phyloP scores from a whole-genome alignment of 2,113 vertebrate genomes.

The Menura novaehollandiae region DNA sequence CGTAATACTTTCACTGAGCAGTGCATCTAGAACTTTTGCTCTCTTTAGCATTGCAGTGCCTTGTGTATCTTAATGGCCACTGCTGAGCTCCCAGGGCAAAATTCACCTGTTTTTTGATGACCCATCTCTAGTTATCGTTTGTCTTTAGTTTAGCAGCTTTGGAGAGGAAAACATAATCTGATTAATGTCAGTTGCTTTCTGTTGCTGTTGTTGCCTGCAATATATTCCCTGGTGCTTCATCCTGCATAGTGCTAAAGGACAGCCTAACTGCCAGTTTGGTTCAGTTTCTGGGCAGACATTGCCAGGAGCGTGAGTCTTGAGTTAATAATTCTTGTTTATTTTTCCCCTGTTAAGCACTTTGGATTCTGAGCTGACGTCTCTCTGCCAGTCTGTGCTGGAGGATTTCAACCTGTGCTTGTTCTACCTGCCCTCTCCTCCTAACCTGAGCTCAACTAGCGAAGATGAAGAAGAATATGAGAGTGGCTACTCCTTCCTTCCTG shows the following conservation, averaged over 20 bases:
- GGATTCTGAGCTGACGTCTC: constrained; percentile 89
- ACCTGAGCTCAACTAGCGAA: constrained; percentile 77
- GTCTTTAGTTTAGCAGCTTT: background rate
- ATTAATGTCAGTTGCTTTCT: background rate
- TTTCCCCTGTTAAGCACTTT: constrained; percentile 69
- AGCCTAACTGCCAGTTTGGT: background rate
- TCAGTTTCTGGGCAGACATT: background rate
- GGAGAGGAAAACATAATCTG: background rate
- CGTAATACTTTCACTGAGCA: background rate
- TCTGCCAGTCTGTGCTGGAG: constrained; percentile 96
- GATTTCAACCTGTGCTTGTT: constrained; percentile 98
- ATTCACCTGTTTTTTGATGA: background rate
- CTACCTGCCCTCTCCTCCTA: constrained; percentile 83
- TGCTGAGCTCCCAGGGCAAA: background rate
- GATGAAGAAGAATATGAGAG: constrained; percentile 88
- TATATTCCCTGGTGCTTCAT: background rate
- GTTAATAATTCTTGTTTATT: background rate
- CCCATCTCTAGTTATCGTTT: background rate
- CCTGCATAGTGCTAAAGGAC: background rate
- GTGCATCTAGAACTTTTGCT: background rate
- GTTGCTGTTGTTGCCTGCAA: background rate
- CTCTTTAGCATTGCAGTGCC: background rate
- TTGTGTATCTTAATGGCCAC: background rate
- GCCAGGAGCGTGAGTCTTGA: background rate
- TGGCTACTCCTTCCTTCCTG: constrained; percentile 84